Conservation (phyloP, 2,888 invertebrate species). For the Morinoia aosen region DNA sequence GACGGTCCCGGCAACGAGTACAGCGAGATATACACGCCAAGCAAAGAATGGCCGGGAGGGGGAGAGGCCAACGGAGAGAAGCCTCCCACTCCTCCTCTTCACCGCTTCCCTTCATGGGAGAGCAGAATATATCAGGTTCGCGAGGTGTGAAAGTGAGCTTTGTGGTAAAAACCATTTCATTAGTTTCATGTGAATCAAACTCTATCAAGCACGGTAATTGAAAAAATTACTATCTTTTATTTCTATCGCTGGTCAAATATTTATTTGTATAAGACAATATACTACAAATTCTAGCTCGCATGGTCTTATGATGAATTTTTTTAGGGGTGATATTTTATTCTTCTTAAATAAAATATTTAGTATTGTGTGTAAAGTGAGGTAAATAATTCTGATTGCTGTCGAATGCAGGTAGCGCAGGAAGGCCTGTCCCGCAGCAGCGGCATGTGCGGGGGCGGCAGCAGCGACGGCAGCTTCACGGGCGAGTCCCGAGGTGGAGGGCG, state of each 20-base stretch:
- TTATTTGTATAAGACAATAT: no score
- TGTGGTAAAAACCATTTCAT: slow-evolving; percentile 60
- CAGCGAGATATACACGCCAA: slow-evolving; percentile 94
- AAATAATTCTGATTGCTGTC: background rate
- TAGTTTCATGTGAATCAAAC: background rate
- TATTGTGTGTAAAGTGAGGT: background rate
- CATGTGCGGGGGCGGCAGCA: slow-evolving; percentile 70
- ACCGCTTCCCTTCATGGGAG: slow-evolving; percentile 94
- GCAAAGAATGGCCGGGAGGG: slow-evolving; percentile 76
- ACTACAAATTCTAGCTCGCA: no score
- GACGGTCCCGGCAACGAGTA: slow-evolving; percentile 78
- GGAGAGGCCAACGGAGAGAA: slow-evolving; percentile 71
- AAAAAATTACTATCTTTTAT: no score
- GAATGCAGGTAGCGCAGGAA: slow-evolving; percentile 74
- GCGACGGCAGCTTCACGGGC: slow-evolving; percentile 72
- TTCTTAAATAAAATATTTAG: no score
- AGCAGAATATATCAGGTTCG: slow-evolving; percentile 93
- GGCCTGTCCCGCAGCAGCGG: slow-evolving; percentile 74
- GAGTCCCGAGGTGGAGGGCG: slow-evolving; percentile 10
- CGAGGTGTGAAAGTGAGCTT: slow-evolving; percentile 69
- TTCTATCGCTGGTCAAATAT: no score
- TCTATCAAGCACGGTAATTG: no score
- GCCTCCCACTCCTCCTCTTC: slow-evolving; percentile 91
- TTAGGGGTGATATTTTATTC: no score
- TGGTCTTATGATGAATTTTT: no score